Evolutionary conservation across 2,888 invertebrate species (phyloP).

Genomic region (Sclerodermus sp.): DNA sequence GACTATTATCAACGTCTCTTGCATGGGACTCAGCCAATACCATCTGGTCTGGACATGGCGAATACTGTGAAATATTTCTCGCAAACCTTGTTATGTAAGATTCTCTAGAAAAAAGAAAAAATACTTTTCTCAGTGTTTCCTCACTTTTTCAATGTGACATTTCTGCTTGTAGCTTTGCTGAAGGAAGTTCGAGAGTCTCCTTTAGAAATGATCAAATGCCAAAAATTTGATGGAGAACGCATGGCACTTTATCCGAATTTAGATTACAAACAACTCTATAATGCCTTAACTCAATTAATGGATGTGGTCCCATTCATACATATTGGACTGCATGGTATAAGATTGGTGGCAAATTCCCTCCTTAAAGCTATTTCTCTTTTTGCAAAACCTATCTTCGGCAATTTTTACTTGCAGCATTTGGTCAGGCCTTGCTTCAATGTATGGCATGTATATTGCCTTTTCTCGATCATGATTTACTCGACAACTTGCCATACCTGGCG

Average conservation of each 20-base stretch:
- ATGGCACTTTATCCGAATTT: slow-evolving; percentile 93
- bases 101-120: too few relatives aligned
- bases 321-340: slow-evolving; percentile 83
- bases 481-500: slow-evolving; percentile 91
- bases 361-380: too few relatives aligned
- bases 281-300: slow-evolving; percentile 84
- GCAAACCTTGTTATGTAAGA: slow-evolving; percentile 91
- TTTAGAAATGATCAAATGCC: slow-evolving; percentile 84
- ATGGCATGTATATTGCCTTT: slow-evolving; percentile 94
- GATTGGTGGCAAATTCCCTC: neutral
- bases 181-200: slow-evolving; percentile 96
- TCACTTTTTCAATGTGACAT: too few relatives aligned
- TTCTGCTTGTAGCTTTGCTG: slow-evolving; percentile 73
- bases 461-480: slow-evolving; percentile 93
- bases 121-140: too few relatives aligned
- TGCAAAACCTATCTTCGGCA: too few relatives aligned
- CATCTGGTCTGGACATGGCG: slow-evolving; percentile 93
- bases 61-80: slow-evolving; percentile 98
- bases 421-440: slow-evolving; percentile 90
- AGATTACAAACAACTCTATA: slow-evolving; percentile 95
- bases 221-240: slow-evolving; percentile 82
- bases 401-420: slow-evolving; percentile 78
- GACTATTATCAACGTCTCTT: slow-evolving; percentile 93
- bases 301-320: slow-evolving; percentile 93
- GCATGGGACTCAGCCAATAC: slow-evolving; percentile 88